phyloP scores from a whole-genome alignment of 2,888 invertebrate species.

The Rhagonycha lutea region DNA sequence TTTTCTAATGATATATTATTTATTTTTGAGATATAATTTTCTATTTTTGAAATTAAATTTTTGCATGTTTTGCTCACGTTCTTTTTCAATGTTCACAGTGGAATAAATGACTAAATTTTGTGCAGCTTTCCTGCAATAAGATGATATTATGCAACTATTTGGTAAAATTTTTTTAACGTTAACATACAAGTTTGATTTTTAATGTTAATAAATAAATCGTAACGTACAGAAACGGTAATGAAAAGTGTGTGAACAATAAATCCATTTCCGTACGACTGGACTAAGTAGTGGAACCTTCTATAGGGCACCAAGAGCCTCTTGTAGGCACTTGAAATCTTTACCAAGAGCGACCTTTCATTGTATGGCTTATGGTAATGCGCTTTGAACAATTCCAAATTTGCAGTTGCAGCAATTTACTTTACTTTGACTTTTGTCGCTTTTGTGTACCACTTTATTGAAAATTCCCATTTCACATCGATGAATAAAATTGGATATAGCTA shows the following conservation, averaged over 20 bases:
- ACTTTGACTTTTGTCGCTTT: constrained; percentile 41
- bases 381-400: constrained; percentile 42
- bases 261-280: constrained; percentile 28
- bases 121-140: no score
- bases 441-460: constrained; percentile 22
- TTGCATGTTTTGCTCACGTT: no score
- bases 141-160: background rate
- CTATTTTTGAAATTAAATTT: no score
- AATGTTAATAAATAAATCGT: constrained; percentile 9
- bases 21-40: no score
- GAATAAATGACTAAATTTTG: no score
- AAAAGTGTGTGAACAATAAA: constrained; percentile 32
- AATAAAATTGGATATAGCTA: background rate
- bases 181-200: background rate
- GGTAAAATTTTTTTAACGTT: background rate
- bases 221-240: constrained; percentile 26
- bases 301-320: constrained; percentile 44
- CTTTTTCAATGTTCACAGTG: no score
- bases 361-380: constrained; percentile 47
- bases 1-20: no score
- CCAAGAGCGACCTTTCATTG: constrained; percentile 44
- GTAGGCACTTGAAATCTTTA: constrained; percentile 41
- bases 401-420: constrained; percentile 43
- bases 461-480: background rate
- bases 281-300: constrained; percentile 35